Evolutionary conservation across 2,888 invertebrate genomes (phyloP).

Genomic region (Ferrisia virgata): DNA sequence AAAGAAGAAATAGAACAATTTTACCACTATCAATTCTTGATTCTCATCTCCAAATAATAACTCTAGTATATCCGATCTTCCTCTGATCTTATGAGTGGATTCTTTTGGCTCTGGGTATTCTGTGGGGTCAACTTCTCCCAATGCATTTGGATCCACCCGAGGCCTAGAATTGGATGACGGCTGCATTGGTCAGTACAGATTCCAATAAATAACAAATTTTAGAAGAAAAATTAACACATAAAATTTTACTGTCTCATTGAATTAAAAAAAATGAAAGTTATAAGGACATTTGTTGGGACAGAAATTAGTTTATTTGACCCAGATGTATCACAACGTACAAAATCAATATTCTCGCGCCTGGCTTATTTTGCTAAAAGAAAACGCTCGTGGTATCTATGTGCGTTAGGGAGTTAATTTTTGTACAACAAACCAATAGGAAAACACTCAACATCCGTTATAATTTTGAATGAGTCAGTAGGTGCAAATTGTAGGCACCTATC

Average conservation of each 20-base stretch:
- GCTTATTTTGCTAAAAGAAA: not conserved
- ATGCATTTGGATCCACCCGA: constrained; percentile 76
- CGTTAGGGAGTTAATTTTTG: not conserved
- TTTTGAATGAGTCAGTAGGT: too few species aligned
- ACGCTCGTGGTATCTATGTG: not conserved
- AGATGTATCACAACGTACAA: not conserved
- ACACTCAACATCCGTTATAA: not conserved
- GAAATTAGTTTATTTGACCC: constrained; percentile 35
- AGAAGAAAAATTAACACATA: not conserved
- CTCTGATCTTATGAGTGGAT: constrained; percentile 84
- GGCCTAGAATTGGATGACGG: constrained; percentile 57
- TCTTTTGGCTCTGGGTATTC: constrained; percentile 80
- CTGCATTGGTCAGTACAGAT: not conserved
- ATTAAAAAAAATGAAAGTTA: constrained; percentile 7
- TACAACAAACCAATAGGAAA: not conserved
- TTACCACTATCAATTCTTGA: constrained; percentile 88
- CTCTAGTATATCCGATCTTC: constrained; percentile 79
- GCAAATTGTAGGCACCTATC: too few species aligned
- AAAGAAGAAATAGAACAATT: constrained; percentile 98
- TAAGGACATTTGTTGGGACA: not conserved
- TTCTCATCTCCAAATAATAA: constrained; percentile 76
- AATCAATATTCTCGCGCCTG: constrained; percentile 41
- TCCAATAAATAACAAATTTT: not conserved
- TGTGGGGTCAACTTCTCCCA: constrained; percentile 79
- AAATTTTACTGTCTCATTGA: not conserved